Conservation (phyloP, 2,797 vertebrate genomes). For the Peromyscus attwateri region DNA sequence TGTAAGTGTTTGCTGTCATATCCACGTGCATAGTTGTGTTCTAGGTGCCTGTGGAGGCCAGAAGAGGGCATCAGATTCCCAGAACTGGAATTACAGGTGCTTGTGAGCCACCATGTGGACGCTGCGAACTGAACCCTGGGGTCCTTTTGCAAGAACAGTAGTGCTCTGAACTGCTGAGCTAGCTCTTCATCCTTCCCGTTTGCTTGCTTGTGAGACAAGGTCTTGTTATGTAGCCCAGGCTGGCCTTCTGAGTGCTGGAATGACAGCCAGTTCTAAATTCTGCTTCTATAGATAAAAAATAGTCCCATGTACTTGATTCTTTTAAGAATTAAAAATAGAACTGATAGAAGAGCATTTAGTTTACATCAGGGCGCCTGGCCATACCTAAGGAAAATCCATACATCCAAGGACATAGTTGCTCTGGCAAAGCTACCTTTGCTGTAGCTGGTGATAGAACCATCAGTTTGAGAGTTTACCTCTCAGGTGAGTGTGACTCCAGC, state of each 20-base stretch:
- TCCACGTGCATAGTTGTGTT: not conserved
- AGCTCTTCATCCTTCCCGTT: not conserved
- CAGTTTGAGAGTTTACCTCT: not conserved
- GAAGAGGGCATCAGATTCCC: not conserved
- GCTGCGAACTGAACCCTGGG: not conserved
- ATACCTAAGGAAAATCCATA: not conserved
- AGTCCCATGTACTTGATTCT: not conserved
- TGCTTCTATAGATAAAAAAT: conserved; percentile 61
- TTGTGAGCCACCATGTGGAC: not conserved
- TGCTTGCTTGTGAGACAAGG: not conserved
- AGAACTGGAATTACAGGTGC: not conserved
- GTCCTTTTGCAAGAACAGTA: not conserved
- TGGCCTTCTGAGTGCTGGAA: not conserved
- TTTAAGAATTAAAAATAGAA: conserved; percentile 57
- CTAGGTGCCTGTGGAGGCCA: not conserved
- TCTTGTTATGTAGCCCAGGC: not conserved
- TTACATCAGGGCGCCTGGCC: not conserved
- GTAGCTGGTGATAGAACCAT: not conserved
- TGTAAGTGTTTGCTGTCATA: not conserved
- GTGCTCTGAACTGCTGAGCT: not conserved
- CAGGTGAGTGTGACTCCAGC: not conserved
- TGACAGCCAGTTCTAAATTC: not conserved
- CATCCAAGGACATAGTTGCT: not conserved
- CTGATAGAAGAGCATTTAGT: conserved; percentile 3
- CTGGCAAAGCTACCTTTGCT: conserved; percentile 8